Base-by-base conservation (phyloP, 1,140 invertebrate genomes). In the Portunus trituberculatus region DNA sequence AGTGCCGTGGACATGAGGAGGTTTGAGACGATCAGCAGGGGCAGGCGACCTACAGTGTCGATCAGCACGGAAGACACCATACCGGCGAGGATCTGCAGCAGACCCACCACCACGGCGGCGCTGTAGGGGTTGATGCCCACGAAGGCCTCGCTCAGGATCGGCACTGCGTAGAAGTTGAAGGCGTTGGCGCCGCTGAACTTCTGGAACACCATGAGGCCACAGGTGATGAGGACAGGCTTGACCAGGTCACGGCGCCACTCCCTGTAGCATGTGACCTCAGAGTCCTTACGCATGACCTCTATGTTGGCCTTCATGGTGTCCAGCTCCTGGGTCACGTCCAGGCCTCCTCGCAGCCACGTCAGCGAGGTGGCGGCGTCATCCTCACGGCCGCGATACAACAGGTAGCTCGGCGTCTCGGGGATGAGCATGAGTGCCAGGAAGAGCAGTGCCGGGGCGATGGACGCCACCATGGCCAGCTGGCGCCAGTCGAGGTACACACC, bases 121-220 rank as follows among this genome's bases (percentile, higher is more conserved):
- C 98, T 97, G 96, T 98, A 98, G n/a, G 98, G 98, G 97, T 98
- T 98, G 97, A 98, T 98, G 83, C 96, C 97, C 83, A 98, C 98
- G 94, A 98, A 98, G 0, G 98, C 98, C 97, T 98, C 96, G 90
- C 98, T 97, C 96, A 98, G 98, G 96, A 98, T 98, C 82, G 98
- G 97, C 2, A 98, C 98, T 25, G 98, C 98, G 97, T 98, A 98
- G 96, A 98, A 98, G 97, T 98, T 98, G 97, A 98, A 98, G 25
- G 98, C 98, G 96, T 98, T 98, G 20, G 98, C 98, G 16, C 98
- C 98, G 92, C 98, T 98, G 96, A 98, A 98, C 92, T 98, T 97
- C 96, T 98, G 98, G 97, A 99, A 98, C 97, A 98, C 98, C 98
- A 98, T 98, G 86, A 98, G 97, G 0, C 98, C 98, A 97, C 98